Evolutionary conservation across 2,797 vertebrate species (phyloP), one percentile per base, ranked within the genome.

Genomic region (Manis crassicaudata): DNA sequence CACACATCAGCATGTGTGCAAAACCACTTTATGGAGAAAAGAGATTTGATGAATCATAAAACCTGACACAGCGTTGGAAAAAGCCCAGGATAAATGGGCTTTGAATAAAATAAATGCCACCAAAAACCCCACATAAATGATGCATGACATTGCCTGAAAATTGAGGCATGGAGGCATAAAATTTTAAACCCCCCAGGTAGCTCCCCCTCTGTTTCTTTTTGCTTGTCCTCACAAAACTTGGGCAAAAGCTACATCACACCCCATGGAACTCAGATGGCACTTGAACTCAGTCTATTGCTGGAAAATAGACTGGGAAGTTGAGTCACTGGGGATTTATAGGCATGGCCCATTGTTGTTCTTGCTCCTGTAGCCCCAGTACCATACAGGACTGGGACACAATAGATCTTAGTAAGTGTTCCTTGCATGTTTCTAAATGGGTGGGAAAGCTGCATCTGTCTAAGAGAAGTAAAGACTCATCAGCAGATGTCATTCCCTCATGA

Each of bases 41-140:
- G 32, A 46, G 72, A 96, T 88, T 96, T 88, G 96, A 96, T 93
- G 94, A 97, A 88, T 97, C 89, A 95, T 85, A 92, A 97, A 96
- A 81, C 75, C 67, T 96, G 40, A 94, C 54, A 94, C 8, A 29
- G 54, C 25, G 63, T 52, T 85, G 76, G 94, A 72, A 76, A 90
- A 95, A 93, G 86, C 96, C 77, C 89, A 90, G 80, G 35, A 92
- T 96, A 96, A 96, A 96, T 85, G 89, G 92, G 40, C 75, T 97
- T 95, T 96, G 88, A 96, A 94, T 94, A 97, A 97, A 97, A 97
- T 85, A 96, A 97, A 97, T 90, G 89, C 81, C 91, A 96, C 83
- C 80, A 50, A 92, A 73, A 50, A 14, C 70, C 62, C 46, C 56
- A 52, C 94, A 93, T 95, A 96, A 97, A 96, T 97, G 91, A 96